Conservation (phyloP, 1,140 invertebrate genomes). For the Pinna nobilis region DNA sequence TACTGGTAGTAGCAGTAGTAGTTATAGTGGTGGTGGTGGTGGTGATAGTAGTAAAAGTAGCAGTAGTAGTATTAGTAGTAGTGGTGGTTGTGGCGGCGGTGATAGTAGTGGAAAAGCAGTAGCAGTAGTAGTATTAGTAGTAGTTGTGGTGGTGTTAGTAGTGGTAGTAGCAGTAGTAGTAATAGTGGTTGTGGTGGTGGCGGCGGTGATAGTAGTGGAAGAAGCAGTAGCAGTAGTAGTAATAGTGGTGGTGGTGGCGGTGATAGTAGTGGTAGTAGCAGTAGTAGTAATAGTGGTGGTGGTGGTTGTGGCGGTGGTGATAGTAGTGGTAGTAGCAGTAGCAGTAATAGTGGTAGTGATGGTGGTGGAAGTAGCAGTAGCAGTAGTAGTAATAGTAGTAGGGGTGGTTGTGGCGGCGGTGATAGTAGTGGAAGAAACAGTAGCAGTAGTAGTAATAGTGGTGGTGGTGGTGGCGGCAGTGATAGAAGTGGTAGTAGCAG, state of each 20-base stretch:
- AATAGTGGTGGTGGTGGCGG: background rate
- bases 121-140: too few relatives aligned
- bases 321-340: background rate
- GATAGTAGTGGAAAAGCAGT: background rate
- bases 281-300: too few relatives aligned
- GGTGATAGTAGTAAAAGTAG: background rate
- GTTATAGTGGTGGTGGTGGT: background rate
- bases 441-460: background rate
- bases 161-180: constrained; percentile 1
- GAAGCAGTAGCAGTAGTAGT: background rate
- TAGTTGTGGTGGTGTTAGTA: too few relatives aligned
- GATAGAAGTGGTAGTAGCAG: background rate
- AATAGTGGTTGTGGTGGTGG: too few relatives aligned
- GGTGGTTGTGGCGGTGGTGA: too few relatives aligned
- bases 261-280: background rate
- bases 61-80: too few relatives aligned
- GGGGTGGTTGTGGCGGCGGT: background rate
- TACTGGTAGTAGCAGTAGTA: background rate
- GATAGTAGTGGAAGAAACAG: background rate
- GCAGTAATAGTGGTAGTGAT: constrained; percentile 2
- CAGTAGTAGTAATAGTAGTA: constrained; percentile 10
- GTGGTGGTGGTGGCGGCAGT: background rate
- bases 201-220: background rate
- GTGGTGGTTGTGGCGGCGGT: too few relatives aligned
- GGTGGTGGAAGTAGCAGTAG: background rate